phyloP scores from a whole-genome alignment of 2,797 vertebrate genomes.

The Sebastes kiyomatsui region DNA sequence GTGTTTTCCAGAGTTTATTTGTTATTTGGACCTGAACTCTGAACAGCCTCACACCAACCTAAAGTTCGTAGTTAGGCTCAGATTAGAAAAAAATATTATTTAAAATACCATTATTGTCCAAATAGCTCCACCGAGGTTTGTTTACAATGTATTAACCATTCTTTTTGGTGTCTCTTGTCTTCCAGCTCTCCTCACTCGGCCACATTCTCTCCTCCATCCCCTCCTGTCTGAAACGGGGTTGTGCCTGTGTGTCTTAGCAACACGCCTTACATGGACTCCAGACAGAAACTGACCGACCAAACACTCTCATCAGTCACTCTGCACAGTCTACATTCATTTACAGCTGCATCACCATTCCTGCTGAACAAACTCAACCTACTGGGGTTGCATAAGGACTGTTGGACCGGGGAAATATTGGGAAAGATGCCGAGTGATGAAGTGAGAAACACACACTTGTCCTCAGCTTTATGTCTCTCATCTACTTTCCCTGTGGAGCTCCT shows the following conservation, averaged over 20 bases:
- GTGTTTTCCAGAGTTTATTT: not conserved
- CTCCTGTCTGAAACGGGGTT: constrained; percentile 24
- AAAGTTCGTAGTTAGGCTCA: not conserved
- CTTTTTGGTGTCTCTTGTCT: constrained; percentile 15
- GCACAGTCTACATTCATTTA: constrained; percentile 64
- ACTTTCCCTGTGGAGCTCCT: not conserved
- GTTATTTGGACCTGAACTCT: not conserved
- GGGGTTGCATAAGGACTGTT: constrained; percentile 38
- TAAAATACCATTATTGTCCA: not conserved
- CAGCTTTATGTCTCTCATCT: not conserved
- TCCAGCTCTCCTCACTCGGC: constrained; percentile 14
- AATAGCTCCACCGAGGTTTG: not conserved
- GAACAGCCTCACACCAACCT: not conserved
- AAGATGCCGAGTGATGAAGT: not conserved
- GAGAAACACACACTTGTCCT: constrained; percentile 10
- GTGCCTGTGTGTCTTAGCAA: constrained; percentile 55
- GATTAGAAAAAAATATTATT: not conserved
- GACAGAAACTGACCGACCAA: constrained; percentile 66
- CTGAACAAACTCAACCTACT: constrained; percentile 32
- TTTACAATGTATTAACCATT: not conserved
- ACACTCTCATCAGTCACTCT: constrained; percentile 63
- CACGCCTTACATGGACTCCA: constrained; percentile 72
- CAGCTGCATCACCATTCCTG: constrained; percentile 63
- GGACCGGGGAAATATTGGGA: not conserved
- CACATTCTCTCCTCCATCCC: constrained; percentile 28